phyloP scores from a whole-genome alignment of 2,113 vertebrate species.

The Pipra filicauda region DNA sequence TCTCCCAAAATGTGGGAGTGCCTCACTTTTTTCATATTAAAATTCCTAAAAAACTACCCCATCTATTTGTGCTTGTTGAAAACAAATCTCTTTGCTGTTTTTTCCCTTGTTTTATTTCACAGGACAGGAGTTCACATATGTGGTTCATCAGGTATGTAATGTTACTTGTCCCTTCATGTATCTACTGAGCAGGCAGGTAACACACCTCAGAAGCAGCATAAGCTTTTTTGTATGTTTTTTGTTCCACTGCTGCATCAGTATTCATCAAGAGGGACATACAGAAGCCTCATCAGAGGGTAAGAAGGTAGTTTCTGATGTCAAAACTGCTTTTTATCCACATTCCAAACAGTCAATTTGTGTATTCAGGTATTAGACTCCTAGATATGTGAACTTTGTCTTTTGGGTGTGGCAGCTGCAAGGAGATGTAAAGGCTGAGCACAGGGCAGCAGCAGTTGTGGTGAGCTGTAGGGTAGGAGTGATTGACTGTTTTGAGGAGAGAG shows the following conservation, averaged over 20 bases:
- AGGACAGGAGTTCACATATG: not conserved
- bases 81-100: not conserved
- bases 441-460: not conserved
- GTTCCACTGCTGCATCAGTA: not conserved
- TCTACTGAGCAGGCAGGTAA: not conserved
- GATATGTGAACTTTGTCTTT: not conserved
- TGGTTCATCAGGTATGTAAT: not conserved
- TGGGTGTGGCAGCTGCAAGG: not conserved
- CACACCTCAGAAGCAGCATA: not conserved
- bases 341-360: not conserved
- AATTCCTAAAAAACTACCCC: not conserved
- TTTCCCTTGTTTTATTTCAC: not conserved
- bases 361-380: not conserved
- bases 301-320: not conserved
- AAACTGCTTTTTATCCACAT: not conserved
- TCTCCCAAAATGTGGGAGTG: not conserved
- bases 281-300: not conserved
- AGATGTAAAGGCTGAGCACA: not conserved
- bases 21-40: not conserved
- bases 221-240: not conserved
- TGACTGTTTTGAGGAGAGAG: not conserved
- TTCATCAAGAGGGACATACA: not conserved
- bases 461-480: not conserved
- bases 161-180: not conserved
- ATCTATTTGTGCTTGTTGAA: not conserved